Base-by-base conservation (phyloP, 2,113 vertebrate species). In the Phyllostomus hastatus region DNA sequence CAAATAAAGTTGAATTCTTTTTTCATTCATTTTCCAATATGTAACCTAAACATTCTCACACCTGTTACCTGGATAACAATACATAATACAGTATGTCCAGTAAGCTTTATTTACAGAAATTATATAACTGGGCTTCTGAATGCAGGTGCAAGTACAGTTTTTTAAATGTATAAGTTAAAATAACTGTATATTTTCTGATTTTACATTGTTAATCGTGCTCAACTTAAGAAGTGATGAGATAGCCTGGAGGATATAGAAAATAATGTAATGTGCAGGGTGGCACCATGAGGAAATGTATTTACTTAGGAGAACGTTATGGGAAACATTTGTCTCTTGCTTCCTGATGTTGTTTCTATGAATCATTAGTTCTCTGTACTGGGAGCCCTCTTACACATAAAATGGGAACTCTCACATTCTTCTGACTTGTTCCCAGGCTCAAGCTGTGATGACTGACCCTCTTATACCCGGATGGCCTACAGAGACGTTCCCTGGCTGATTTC, bases 401-500 rank as follows among this genome's bases (percentile, higher is more conserved):
- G 35, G 66, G 81, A 35, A 16, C 33, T 66, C 33, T 83, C n/a
- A 73, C 35, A 19, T 81, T 28, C 95, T 84, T 97, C 54, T 94
- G 20, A 92, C 92, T 94, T 92, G 46, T 46, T 93, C 54, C 83
- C 33, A 80, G 72, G 73, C 20, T 97, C 94, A 94, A 84, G 41
- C 80, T 94, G 94, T 93, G 96, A 81, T 78, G 22, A 57, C 31
- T 91, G 78, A 87, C 20, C 57, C 31, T 93, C 50, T 93, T 50
- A 94, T 28, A 66, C 82, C 52, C 76, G 80, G 10, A 19, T 82
- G 35, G 66, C 70, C 11, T 69, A 87, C 16, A 92, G 52, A 95
- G 64, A 93, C 48, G 43, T 95, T 81, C 11, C 97, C 72, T 48
- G 75, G 81, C 76, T 88, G 91, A 95, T 97, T 97, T 95, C 46